Evolutionary conservation across 1,140 invertebrate genomes (phyloP).

Genomic region (Acromyrmex heyeri): DNA sequence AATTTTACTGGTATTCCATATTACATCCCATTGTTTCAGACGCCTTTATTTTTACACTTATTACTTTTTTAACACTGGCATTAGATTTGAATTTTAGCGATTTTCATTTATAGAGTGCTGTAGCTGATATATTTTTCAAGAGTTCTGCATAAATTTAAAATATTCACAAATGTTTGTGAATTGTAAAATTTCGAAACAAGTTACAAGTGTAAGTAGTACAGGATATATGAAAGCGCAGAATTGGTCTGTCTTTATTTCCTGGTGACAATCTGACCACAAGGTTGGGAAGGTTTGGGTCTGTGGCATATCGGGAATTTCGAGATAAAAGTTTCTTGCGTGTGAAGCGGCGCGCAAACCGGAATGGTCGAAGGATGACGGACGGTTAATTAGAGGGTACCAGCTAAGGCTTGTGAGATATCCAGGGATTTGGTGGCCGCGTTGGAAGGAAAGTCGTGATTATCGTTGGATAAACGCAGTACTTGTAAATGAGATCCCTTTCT

Average conservation of each 20-base stretch:
- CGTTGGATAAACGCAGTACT: conserved; percentile 24
- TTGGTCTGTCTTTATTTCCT: conserved; percentile 4
- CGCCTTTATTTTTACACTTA: too few species aligned
- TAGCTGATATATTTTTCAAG: too few species aligned
- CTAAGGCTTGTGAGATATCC: background rate
- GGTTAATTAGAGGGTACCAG: conserved; percentile 40
- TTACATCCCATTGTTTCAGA: too few species aligned
- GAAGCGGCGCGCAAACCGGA: background rate
- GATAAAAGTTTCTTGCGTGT: conserved; percentile 21
- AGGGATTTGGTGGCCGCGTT: background rate
- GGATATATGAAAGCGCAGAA: background rate
- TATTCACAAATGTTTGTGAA: too few species aligned
- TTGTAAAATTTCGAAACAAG: background rate
- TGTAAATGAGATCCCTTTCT: conserved; percentile 23
- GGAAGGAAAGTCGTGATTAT: conserved; percentile 21
- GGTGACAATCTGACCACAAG: background rate
- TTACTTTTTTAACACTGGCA: too few species aligned
- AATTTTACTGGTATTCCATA: too few species aligned
- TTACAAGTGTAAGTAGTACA: too few species aligned
- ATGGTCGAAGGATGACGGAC: conserved; percentile 40
- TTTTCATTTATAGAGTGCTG: too few species aligned
- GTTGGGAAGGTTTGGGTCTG: background rate
- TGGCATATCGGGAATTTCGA: background rate
- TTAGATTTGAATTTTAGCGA: too few species aligned
- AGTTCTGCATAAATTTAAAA: too few species aligned